These are phyloP conservation scores for Bombus cullumanus DNA, from an alignment of 1,140 invertebrate species.

Conservation along the genomic window DNA sequence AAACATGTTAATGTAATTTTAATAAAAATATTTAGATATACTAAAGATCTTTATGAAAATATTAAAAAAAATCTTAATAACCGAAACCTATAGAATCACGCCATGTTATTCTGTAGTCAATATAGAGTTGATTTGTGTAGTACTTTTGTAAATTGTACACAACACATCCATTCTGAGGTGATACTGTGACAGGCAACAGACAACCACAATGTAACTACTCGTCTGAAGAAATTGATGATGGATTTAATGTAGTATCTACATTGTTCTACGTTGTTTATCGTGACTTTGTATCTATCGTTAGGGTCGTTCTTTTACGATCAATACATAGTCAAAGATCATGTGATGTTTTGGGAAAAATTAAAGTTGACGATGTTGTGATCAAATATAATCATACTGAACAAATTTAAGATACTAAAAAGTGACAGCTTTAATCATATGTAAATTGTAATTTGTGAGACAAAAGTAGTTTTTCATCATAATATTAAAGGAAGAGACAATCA, in stretches of 20 bases:
- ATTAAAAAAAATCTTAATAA: not conserved
- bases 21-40: not conserved
- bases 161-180: not conserved
- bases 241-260: not conserved
- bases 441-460: not conserved
- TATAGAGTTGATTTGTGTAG: not conserved
- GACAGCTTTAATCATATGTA: conserved; percentile 2
- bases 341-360: conserved; percentile 15
- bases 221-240: not conserved
- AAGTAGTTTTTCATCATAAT: not conserved
- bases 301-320: conserved; percentile 27
- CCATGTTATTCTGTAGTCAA: not conserved
- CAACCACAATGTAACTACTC: not conserved
- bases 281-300: not conserved
- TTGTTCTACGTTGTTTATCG: not conserved
- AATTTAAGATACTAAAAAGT: not conserved
- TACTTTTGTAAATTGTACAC: not conserved
- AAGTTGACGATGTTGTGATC: not conserved
- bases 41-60: not conserved
- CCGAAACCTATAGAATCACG: not conserved
- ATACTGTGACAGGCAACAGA: not conserved
- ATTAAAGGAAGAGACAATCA: not conserved
- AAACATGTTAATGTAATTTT: conserved; percentile 7
- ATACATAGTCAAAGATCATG: conserved; percentile 4
- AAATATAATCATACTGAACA: not conserved